These are phyloP conservation scores for Nicator chloris DNA, from an alignment of 2,113 vertebrate species.

Conservation along the genomic window DNA sequence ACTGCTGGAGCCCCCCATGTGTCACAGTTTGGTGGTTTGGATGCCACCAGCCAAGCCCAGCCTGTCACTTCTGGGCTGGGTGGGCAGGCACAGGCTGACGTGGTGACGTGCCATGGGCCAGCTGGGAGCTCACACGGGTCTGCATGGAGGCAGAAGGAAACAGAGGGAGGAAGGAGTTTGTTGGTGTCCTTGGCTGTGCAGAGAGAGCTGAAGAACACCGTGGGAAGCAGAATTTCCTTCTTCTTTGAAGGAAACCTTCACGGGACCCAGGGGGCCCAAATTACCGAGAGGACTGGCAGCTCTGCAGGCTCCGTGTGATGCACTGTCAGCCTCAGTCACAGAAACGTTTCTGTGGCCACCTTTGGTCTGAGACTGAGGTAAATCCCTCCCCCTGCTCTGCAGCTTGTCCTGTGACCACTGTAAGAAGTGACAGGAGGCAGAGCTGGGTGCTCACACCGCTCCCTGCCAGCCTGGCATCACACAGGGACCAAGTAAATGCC, in stretches of 20 bases:
- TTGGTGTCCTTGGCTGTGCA: background rate
- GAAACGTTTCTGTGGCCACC: background rate
- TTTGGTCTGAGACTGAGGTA: background rate
- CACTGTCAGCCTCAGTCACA: background rate
- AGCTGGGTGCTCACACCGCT: background rate
- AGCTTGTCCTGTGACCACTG: background rate
- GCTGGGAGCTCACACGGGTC: background rate
- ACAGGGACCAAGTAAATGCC: background rate
- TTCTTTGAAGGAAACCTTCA: background rate
- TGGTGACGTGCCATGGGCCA: background rate
- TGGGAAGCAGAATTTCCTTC: too few relatives aligned
- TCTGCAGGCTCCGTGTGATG: background rate
- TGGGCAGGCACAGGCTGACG: background rate
- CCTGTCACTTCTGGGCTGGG: background rate
- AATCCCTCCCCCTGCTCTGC: background rate
- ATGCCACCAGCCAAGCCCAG: background rate
- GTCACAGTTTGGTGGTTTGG: fast-evolving
- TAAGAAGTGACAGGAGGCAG: background rate
- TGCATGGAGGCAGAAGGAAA: background rate
- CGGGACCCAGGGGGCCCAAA: background rate
- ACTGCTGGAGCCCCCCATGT: background rate
- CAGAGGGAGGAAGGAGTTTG: background rate
- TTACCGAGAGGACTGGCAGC: background rate
- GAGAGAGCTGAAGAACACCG: background rate
- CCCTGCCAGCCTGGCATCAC: background rate